Evolutionary conservation across 2,888 invertebrate genomes (phyloP).

Genomic region (Leptogaster cylindrica): DNA sequence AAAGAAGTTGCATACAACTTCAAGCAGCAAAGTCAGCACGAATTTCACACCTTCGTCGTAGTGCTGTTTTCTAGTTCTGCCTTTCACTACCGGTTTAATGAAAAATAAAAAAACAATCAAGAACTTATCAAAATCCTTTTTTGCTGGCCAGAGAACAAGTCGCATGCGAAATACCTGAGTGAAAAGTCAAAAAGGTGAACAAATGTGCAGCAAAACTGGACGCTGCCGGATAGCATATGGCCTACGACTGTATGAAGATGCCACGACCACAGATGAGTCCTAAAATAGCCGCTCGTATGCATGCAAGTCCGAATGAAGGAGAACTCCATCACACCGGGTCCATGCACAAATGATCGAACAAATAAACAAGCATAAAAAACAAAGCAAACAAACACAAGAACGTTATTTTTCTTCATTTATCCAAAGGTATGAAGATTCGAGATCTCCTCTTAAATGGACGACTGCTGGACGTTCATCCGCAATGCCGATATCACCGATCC

Average conservation of each 20-base stretch:
- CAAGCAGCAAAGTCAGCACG: background rate
- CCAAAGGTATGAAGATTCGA: too few species aligned
- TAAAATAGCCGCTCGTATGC: too few species aligned
- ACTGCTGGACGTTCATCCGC: too few species aligned
- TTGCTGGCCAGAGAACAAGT: slow-evolving; percentile 26
- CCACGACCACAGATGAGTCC: slow-evolving; percentile 43
- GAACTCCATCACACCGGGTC: too few species aligned
- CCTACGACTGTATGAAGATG: too few species aligned
- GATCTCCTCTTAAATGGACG: too few species aligned
- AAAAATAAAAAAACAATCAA: slow-evolving; percentile 25
- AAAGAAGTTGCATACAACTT: background rate
- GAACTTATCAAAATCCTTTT: slow-evolving; percentile 2
- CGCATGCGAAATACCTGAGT: slow-evolving; percentile 36
- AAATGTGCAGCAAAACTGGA: slow-evolving; percentile 31
- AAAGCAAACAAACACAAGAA: too few species aligned
- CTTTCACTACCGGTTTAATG: slow-evolving; percentile 28
- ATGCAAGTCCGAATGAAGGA: too few species aligned
- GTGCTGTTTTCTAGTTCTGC: slow-evolving; percentile 27
- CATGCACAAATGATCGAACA: too few species aligned
- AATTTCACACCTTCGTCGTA: slow-evolving; percentile 30
- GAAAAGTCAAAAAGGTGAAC: slow-evolving; percentile 38
- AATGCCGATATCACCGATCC: too few species aligned
- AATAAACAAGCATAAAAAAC: too few species aligned
- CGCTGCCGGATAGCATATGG: slow-evolving; percentile 16
- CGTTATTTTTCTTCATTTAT: too few species aligned